A percentile compares a stretch with the other conserved stretches of the same genome.
These are phyloP conservation scores for Lasioglossum marginatum DNA, from an alignment of 2,888 invertebrate genomes.

Conservation along the genomic window DNA sequence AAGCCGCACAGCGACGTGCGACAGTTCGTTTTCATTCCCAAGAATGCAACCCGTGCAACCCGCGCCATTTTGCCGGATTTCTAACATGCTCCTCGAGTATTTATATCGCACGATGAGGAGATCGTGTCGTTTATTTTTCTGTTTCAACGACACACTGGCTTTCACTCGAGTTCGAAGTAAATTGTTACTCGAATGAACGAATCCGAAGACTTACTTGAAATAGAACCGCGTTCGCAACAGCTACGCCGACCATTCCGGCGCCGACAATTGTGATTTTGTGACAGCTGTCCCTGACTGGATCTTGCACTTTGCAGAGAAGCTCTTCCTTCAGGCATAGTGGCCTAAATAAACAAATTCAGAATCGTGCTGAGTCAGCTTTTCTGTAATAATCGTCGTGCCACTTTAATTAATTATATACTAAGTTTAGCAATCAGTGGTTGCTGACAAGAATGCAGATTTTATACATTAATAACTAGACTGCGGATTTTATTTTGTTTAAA, in stretches of 20 bases:
- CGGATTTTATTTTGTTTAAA: no score
- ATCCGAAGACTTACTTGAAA: slow-evolving; percentile 85
- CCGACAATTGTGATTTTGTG: slow-evolving; percentile 88
- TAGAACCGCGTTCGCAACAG: slow-evolving; percentile 87
- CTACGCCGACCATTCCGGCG: slow-evolving; percentile 88
- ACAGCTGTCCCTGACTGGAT: slow-evolving; percentile 79
- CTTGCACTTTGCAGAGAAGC: slow-evolving; percentile 78
- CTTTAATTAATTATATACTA: background rate
- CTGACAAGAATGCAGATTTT: no score
- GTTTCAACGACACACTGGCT: slow-evolving; percentile 21
- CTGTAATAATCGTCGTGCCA: background rate
- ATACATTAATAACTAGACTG: no score
- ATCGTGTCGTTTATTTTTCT: slow-evolving; percentile 15
- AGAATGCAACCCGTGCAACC: background rate
- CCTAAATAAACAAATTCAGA: slow-evolving; percentile 44
- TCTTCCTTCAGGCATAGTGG: slow-evolving; percentile 77
- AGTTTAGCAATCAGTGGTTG: no score
- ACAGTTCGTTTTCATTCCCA: slow-evolving; percentile 17
- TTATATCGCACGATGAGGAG: background rate
- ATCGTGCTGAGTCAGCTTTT: background rate
- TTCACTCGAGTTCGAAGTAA: slow-evolving; percentile 49
- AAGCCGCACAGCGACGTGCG: background rate
- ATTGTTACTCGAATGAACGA: slow-evolving; percentile 10
- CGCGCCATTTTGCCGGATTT: slow-evolving; percentile 8
- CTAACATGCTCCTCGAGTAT: slow-evolving; percentile 21